Evolutionary conservation across 2,797 vertebrate species (phyloP).

Genomic region (Sebastes steindachneri): DNA sequence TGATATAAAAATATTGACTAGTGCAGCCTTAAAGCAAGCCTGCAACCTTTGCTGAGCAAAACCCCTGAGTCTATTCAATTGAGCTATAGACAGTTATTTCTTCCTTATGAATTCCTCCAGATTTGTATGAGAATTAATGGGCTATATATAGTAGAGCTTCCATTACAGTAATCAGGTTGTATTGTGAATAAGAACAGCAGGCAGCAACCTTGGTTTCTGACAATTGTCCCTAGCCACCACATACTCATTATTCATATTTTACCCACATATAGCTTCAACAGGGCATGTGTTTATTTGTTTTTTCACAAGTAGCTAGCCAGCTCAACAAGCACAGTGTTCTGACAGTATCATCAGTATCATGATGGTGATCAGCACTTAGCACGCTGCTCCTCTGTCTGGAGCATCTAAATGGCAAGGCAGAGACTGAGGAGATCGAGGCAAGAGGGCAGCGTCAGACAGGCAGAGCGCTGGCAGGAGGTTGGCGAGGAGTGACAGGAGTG

Average conservation of each 20-base stretch:
- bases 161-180: background rate
- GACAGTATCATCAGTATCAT: background rate
- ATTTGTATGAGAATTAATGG: background rate
- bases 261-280: background rate
- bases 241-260: background rate
- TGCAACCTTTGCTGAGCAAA: background rate
- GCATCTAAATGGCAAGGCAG: background rate
- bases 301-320: background rate
- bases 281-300: background rate
- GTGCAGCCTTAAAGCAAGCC: background rate
- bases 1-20: background rate
- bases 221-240: background rate
- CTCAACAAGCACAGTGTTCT: background rate
- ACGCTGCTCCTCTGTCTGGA: background rate
- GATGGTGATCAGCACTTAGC: conserved; percentile 13
- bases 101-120: background rate
- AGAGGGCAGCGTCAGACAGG: background rate
- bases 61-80: background rate
- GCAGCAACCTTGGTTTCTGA: background rate
- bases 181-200: background rate
- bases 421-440: background rate
- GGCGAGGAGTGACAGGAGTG: background rate
- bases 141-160: background rate
- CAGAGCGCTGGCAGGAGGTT: background rate
- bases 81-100: background rate